Conservation (phyloP, 2,113 vertebrate genomes). For the Cnemophilus loriae region DNA sequence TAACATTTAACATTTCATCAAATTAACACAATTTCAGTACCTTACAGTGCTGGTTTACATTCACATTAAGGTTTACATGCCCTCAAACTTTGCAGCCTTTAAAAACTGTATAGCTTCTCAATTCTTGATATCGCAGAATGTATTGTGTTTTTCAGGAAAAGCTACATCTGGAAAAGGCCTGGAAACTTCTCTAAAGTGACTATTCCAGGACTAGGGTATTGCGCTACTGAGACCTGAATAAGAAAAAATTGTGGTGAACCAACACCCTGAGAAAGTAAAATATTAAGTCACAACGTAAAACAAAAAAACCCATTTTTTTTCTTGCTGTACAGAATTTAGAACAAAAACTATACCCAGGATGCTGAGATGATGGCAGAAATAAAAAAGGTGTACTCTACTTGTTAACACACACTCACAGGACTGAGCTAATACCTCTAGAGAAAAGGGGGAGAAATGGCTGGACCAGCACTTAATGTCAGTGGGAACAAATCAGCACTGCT, state of each 20-base stretch:
- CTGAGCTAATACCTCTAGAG: background rate
- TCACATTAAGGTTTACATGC: background rate
- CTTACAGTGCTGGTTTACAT: background rate
- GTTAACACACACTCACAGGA: background rate
- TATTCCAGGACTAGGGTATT: background rate
- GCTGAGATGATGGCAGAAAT: background rate
- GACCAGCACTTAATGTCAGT: background rate
- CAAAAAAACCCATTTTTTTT: background rate
- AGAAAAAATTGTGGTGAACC: background rate
- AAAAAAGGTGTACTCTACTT: background rate
- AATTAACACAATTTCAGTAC: background rate
- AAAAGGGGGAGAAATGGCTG: background rate
- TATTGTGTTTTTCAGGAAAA: background rate
- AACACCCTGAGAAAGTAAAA: background rate
- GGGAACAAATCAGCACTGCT: background rate
- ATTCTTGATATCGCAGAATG: background rate
- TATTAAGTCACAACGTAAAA: background rate
- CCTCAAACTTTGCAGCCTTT: background rate
- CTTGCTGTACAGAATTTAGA: background rate
- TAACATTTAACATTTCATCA: background rate
- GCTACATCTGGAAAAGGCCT: background rate
- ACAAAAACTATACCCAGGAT: background rate
- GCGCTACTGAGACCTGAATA: background rate
- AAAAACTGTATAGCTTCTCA: background rate
- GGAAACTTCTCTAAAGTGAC: background rate